These are phyloP conservation scores for Hipparchia sbordonii DNA, from an alignment of 2,888 invertebrate species.

Conservation along the genomic window DNA sequence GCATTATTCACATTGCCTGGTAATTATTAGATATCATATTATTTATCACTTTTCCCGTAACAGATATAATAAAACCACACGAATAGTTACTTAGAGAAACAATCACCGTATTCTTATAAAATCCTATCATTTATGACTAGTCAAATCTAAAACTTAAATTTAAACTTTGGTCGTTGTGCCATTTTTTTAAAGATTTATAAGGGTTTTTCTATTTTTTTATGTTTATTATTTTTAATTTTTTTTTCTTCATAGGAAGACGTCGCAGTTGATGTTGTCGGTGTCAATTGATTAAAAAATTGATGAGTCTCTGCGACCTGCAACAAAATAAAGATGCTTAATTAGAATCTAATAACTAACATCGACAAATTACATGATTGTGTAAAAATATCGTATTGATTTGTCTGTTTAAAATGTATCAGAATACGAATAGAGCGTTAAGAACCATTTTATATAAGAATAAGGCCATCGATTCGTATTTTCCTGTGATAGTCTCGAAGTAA, in stretches of 20 bases:
- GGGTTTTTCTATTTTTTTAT: conserved; percentile 74
- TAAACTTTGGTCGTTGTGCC: conserved; percentile 81
- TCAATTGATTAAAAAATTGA: conserved; percentile 61
- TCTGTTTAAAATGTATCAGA: too few species aligned
- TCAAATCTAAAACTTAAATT: conserved; percentile 58
- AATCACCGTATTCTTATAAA: conserved; percentile 42
- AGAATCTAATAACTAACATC: too few species aligned
- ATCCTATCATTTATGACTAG: conserved; percentile 59
- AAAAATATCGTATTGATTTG: too few species aligned
- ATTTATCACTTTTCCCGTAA: not conserved
- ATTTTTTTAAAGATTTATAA: conserved; percentile 75
- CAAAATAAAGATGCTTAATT: too few species aligned
- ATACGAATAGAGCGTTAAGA: too few species aligned
- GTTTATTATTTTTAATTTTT: conserved; percentile 52
- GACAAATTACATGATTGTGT: too few species aligned
- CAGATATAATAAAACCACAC: conserved; percentile 23
- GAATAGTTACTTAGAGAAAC: conserved; percentile 34
- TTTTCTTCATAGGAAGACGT: conserved; percentile 51
- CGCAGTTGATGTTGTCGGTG: conserved; percentile 75
- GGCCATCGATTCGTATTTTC: too few species aligned
- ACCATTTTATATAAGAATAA: too few species aligned
- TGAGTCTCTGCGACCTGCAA: conserved; percentile 47
- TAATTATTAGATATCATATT: not conserved
- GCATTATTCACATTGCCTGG: conserved; percentile 5
- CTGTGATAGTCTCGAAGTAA: too few species aligned